Evolutionary conservation across 2,888 invertebrate genomes (phyloP).

Genomic region (Kuschelorhynchus macadamiae): DNA sequence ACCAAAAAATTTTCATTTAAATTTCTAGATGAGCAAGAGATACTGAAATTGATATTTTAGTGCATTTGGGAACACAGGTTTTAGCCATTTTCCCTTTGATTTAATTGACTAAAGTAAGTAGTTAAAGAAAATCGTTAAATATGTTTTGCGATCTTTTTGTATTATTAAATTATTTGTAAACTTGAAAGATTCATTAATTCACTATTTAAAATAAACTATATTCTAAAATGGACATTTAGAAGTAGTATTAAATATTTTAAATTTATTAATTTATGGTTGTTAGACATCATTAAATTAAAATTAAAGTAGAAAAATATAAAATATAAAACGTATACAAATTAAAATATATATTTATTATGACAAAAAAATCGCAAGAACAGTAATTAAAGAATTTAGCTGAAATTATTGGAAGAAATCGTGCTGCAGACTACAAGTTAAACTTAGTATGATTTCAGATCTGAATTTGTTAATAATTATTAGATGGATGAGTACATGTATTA

Average conservation of each 20-base stretch:
- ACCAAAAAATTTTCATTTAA: slow-evolving; percentile 23
- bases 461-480: neutral
- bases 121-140: neutral
- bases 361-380: slow-evolving; percentile 11
- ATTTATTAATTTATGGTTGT: too few relatives aligned
- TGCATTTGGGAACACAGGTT: slow-evolving; percentile 12
- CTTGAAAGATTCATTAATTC: too few relatives aligned
- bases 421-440: slow-evolving; percentile 15
- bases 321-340: too few relatives aligned
- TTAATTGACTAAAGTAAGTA: neutral
- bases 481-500: neutral
- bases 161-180: neutral
- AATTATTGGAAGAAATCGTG: slow-evolving; percentile 3
- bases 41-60: slow-evolving; percentile 18
- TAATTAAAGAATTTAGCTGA: too few relatives aligned
- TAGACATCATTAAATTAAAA: too few relatives aligned
- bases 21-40: slow-evolving; percentile 20
- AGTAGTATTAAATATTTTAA: too few relatives aligned
- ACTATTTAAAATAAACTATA: too few relatives aligned
- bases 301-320: too few relatives aligned
- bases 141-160: neutral
- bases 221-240: too few relatives aligned
- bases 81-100: neutral
- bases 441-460: slow-evolving; percentile 23
- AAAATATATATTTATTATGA: too few relatives aligned